These are phyloP conservation scores for Sceloporus undulatus DNA, from an alignment of 2,113 vertebrate genomes.

Conservation along the genomic window DNA sequence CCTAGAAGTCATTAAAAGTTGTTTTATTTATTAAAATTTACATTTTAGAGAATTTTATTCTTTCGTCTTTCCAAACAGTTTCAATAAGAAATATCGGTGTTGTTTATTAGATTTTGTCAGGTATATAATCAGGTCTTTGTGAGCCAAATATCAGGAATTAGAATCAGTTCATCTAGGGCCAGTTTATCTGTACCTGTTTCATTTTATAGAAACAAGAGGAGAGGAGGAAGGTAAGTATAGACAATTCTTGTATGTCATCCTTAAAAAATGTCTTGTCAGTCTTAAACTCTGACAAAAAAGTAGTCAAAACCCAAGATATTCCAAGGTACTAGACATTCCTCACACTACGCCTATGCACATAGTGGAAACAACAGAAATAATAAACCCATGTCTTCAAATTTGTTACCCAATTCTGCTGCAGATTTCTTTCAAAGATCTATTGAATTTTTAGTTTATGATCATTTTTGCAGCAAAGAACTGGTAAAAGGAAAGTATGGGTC, in stretches of 20 bases:
- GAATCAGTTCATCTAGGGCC: not conserved
- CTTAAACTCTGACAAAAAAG: not conserved
- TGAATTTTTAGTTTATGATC: not conserved
- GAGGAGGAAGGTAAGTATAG: not conserved
- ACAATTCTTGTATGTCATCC: not conserved
- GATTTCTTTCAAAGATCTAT: not conserved
- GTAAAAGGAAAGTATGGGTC: not conserved
- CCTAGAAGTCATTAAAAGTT: not conserved
- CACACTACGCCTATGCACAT: not conserved
- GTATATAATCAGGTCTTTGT: not conserved
- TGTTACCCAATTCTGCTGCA: not conserved
- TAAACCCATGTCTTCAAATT: not conserved
- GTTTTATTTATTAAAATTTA: not conserved
- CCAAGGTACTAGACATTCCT: not conserved
- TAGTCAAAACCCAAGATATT: not conserved
- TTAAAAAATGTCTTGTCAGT: not conserved
- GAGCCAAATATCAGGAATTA: not conserved
- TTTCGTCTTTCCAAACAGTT: not conserved
- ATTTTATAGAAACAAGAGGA: not conserved
- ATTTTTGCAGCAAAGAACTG: not conserved
- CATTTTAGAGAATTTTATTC: no score
- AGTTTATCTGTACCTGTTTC: not conserved
- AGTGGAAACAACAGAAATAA: not conserved
- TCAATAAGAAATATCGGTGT: not conserved
- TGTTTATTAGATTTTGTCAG: not conserved